phyloP scores from a whole-genome alignment of 2,888 invertebrate species.

The Zootermopsis nevadensis region DNA sequence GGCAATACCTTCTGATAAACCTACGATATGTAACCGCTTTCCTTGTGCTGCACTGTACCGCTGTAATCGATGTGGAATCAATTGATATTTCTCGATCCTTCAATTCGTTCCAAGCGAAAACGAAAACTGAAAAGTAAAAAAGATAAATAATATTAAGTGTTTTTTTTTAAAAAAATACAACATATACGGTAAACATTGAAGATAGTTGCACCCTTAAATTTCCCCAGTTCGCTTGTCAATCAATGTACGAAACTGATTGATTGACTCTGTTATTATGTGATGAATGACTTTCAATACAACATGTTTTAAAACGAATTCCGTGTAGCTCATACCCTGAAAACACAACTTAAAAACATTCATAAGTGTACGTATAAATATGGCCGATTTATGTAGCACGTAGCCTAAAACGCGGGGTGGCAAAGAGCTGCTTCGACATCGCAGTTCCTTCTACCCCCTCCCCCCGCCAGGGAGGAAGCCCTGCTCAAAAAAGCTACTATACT shows the following conservation, averaged over 20 bases:
- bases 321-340: constrained; percentile 4
- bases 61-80: constrained; percentile 27
- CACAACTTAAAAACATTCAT: constrained; percentile 6
- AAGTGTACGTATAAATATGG: background rate
- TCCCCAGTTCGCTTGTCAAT: constrained; percentile 23
- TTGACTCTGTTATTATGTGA: constrained; percentile 19
- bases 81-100: constrained; percentile 37
- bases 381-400: background rate
- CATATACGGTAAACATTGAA: background rate
- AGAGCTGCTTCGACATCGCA: background rate
- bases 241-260: constrained; percentile 35
- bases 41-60: constrained; percentile 22
- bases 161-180: background rate
- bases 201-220: background rate
- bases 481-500: constrained; percentile 35
- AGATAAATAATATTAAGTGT: constrained; percentile 28
- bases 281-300: constrained; percentile 30
- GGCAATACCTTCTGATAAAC: constrained; percentile 14
- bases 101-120: constrained; percentile 37
- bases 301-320: constrained; percentile 26
- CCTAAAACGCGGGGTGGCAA: no score
- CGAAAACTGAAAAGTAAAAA: constrained; percentile 33
- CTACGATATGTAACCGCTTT: constrained; percentile 24
- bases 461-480: background rate
- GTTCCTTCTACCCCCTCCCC: background rate